phyloP scores from a whole-genome alignment of 2,888 invertebrate species.

The Eucriotettix oculatus region DNA sequence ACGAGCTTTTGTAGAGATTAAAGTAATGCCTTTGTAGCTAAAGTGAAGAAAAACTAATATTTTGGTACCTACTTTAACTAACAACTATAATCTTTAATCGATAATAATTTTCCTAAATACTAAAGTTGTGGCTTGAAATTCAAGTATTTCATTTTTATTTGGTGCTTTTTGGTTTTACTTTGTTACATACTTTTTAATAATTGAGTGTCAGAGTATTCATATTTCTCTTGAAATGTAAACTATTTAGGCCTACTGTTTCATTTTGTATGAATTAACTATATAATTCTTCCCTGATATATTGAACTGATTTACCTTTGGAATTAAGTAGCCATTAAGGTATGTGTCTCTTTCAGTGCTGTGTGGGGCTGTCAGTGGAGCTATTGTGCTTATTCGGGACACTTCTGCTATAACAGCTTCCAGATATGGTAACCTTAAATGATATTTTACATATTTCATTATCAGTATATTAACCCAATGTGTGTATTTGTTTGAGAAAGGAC shows the following conservation, averaged over 20 bases:
- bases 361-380: slow-evolving; percentile 10
- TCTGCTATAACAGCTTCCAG: slow-evolving; percentile 12
- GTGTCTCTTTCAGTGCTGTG: slow-evolving; percentile 8
- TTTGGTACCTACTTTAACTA: background rate
- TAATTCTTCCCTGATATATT: background rate
- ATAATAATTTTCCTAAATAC: background rate
- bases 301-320: slow-evolving; percentile 12
- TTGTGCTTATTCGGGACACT: slow-evolving; percentile 11
- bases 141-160: no score
- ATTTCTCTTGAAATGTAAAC: no score
- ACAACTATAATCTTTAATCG: background rate
- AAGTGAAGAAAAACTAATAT: background rate
- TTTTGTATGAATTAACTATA: no score
- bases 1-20: background rate
- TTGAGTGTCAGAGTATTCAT: no score
- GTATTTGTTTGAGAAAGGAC: background rate
- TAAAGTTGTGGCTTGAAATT: no score
- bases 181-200: no score
- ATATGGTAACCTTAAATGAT: slow-evolving; percentile 10
- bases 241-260: no score
- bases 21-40: no score
- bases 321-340: slow-evolving; percentile 9
- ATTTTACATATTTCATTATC: background rate
- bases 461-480: no score
- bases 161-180: no score